phyloP scores from a whole-genome alignment of 2,113 vertebrate genomes.

The Pseudorectes ferrugineus region DNA sequence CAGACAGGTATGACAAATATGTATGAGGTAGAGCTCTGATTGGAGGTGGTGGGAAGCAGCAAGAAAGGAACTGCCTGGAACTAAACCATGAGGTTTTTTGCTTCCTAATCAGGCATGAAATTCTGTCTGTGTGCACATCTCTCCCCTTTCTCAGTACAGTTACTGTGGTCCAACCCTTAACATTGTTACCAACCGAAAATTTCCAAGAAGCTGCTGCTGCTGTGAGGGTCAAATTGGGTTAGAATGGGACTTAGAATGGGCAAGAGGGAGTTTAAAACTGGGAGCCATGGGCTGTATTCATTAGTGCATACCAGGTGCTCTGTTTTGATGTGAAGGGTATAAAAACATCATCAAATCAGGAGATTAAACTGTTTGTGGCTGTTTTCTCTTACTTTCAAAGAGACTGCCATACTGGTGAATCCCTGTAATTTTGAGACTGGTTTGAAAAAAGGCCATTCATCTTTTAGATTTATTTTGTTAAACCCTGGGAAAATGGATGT shows the following conservation, averaged over 20 bases:
- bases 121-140: neutral
- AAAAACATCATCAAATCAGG: neutral
- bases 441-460: neutral
- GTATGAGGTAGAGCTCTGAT: neutral
- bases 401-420: neutral
- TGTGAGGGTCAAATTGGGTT: neutral
- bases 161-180: neutral
- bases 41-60: neutral
- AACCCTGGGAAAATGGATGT: neutral
- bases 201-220: neutral
- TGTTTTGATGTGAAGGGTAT: neutral
- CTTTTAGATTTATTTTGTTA: neutral
- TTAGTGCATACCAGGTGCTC: neutral
- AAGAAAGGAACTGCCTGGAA: neutral
- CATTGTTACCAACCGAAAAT: rapidly evolving
- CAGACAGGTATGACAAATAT: neutral
- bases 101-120: neutral
- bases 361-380: neutral
- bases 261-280: neutral
- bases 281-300: neutral
- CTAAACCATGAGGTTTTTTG: neutral
- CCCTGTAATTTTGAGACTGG: neutral
- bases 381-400: neutral
- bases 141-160: neutral
- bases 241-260: neutral